phyloP scores from a whole-genome alignment of 2,113 vertebrate genomes.

The Pampusana beccarii region DNA sequence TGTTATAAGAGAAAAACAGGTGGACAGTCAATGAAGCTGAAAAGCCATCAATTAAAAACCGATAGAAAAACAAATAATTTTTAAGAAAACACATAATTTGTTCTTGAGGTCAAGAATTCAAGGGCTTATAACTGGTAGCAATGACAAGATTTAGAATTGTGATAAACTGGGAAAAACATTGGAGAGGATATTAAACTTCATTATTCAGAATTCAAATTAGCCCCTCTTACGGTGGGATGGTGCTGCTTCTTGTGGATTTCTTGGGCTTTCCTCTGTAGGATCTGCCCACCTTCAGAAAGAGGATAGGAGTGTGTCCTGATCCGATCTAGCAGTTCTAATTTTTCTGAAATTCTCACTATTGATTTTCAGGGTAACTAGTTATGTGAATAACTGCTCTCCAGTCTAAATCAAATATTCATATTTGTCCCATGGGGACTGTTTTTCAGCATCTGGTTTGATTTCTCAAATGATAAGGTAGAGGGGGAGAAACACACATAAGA shows the following conservation, averaged over 20 bases:
- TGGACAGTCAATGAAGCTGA: not conserved
- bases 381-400: not conserved
- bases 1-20: not conserved
- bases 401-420: not conserved
- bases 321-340: not conserved
- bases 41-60: not conserved
- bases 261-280: not conserved
- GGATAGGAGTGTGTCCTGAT: not conserved
- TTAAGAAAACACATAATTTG: not conserved
- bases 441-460: not conserved
- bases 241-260: not conserved
- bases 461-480: not conserved
- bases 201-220: not conserved
- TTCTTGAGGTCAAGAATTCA: not conserved
- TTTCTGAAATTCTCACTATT: constrained; percentile 1
- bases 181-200: not conserved
- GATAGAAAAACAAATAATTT: not conserved
- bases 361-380: constrained; percentile 22
- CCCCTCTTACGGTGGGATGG: not conserved
- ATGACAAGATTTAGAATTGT: not conserved
- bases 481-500: not conserved
- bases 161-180: not conserved
- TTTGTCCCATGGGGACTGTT: not conserved
- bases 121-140: not conserved
- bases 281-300: not conserved